Base-by-base conservation (phyloP, 2,888 invertebrate species). In the Agrotis clavis region DNA sequence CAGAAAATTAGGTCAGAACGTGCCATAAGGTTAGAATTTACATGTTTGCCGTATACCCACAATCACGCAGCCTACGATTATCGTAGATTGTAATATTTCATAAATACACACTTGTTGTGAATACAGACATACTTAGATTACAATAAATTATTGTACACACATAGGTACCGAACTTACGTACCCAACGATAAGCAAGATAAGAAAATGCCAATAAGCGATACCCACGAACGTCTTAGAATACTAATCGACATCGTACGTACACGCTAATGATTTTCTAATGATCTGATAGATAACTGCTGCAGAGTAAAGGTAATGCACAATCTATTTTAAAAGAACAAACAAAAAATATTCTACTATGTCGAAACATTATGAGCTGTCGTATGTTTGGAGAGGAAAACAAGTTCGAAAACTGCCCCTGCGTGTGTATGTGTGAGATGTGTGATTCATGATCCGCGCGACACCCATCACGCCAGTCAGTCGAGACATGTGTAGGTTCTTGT, bases 251-350 rank as follows among this genome's bases (percentile, higher is more conserved):
- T 47, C 54, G 57, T 66, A 41, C 11, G 11, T 41, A 19, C 21
- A 67, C 53, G 59, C 67, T 82, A 84, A 82, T 82, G 73, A 72
- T 82, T 74, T 70, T 76, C 66, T 72, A 84, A 79, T 79, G 71
- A 69, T 63, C 21, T 57, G 41, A 59, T 66, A 30, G 51, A 76
- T 72, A 74, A 73, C 30, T 50, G 53, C 25, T 54, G 19, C 51
- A 48, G 16, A 53, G 59, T 50, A 56, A n/a, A n/a, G n/a, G n/a
- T 66, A 48, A 56, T 47, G 66, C 47, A 41, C 30, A 41, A 18
- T 57, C 9, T 64, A 69, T 77, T 71, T 67, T 62, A 63, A 30
- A 51, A 59, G 19, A 56, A 67, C 48, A 60, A 60, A 66, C 51
- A 67, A 51, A 64, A n/a, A 57, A 65, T 70, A 67, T 54, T 41